A percentile compares a stretch with the other conserved stretches of the same genome.
Conservation (phyloP, 2,797 vertebrate genomes). For the Corythornis leucogaster region DNA sequence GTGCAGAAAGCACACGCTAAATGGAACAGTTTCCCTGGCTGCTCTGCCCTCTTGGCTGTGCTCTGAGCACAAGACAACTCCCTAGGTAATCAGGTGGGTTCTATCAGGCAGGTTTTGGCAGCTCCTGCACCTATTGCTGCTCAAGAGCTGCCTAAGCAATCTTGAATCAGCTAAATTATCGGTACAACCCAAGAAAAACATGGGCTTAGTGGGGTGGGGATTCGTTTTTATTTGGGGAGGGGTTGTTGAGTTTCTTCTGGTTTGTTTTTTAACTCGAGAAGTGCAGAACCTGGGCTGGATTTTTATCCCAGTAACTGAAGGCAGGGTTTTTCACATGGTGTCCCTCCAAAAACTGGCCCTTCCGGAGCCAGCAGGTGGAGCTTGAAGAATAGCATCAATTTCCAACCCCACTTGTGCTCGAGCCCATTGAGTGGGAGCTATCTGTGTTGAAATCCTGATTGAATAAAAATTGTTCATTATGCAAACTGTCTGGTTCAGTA, state of each 20-base stretch:
- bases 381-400: slow-evolving; percentile 75
- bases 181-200: not conserved
- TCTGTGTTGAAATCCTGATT: slow-evolving; percentile 73
- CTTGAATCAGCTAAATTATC: not conserved
- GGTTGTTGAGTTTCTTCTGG: not conserved
- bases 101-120: not conserved
- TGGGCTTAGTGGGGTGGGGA: no score
- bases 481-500: slow-evolving; percentile 78
- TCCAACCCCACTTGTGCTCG: slow-evolving; percentile 25
- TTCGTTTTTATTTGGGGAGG: no score
- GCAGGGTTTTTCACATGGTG: not conserved
- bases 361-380: slow-evolving; percentile 77
- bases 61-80: not conserved
- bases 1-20: not conserved
- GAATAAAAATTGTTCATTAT: slow-evolving; percentile 81
- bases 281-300: not conserved
- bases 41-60: slow-evolving; percentile 25
- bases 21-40: not conserved
- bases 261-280: not conserved
- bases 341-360: not conserved
- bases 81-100: not conserved
- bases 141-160: not conserved
- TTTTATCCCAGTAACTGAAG: not conserved
- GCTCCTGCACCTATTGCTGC: not conserved
- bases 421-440: slow-evolving; percentile 71